Evolutionary conservation across 2,888 invertebrate genomes (phyloP), one percentile per base, ranked within the genome.

Genomic region (Neoascia interrupta): DNA sequence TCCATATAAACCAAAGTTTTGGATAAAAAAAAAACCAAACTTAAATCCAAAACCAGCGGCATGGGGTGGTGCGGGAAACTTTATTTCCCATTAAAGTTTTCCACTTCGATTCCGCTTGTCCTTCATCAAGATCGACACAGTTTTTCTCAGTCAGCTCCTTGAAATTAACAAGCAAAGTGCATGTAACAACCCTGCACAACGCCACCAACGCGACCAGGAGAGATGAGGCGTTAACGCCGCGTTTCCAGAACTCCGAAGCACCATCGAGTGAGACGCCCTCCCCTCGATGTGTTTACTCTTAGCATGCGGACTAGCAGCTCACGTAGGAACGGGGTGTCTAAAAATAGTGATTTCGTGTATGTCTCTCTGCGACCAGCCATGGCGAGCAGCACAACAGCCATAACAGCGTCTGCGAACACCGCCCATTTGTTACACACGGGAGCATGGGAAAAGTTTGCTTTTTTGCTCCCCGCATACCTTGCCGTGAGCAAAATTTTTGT

Each of bases 341-440:
- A 64, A 64, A 64, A 64, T 64, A 64, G 26, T 43, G 6, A 18
- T 51, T 51, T 15, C 39, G 36, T 49, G 61, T 49, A 31, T 28
- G 13, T 3, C 5, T 1, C n/a, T n/a, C n/a, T n/a, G n/a, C n/a
- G n/a, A n/a, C n/a, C n/a, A n/a, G n/a, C n/a, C n/a, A n/a, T n/a
- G 16, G 39, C 10, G 21, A 36, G 10, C 36, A 13, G 21, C 13
- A 2, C 26, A 39, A 11, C 26, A 2, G 16, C 39, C 16, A 28
- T 36, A 36, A 19, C 39, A n/a, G 23, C 8, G 19, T 19, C 3
- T 8, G n/a, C 10, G 19, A n/a, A n/a, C n/a, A n/a, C n/a, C n/a
- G n/a, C n/a, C n/a, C n/a, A n/a, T n/a, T n/a, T n/a, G n/a, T n/a
- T n/a, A 16, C 10, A 16, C 6, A n/a, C 3, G 41, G 11, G 4